Conservation (phyloP, 2,888 invertebrate genomes). For the Stenodera caucasica region DNA sequence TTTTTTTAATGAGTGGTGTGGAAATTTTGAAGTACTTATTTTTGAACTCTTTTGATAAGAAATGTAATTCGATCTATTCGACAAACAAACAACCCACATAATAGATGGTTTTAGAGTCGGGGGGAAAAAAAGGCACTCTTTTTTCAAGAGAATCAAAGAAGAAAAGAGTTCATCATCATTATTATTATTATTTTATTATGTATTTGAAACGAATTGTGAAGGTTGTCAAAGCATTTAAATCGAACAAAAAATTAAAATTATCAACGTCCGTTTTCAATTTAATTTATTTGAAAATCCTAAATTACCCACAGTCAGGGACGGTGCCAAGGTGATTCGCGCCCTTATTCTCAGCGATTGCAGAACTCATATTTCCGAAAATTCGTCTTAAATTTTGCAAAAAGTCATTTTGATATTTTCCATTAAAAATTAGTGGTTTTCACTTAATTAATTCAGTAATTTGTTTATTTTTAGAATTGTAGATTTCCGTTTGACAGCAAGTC, state of each 20-base stretch:
- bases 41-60: background rate
- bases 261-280: background rate
- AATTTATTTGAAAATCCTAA: no score
- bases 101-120: slow-evolving; percentile 13
- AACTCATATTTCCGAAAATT: no score
- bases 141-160: background rate
- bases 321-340: no score
- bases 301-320: no score
- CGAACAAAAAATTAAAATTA: background rate
- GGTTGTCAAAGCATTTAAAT: slow-evolving; percentile 1
- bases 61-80: slow-evolving; percentile 20
- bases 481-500: no score
- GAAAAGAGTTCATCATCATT: background rate
- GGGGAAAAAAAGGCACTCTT: background rate
- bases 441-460: background rate
- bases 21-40: background rate
- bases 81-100: slow-evolving; percentile 25
- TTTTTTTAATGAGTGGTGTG: no score
- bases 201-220: background rate
- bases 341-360: no score
- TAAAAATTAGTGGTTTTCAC: no score
- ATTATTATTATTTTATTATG: background rate
- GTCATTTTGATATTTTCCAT: no score
- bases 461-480: background rate
- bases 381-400: no score